Percentiles rank a stretch among this genome's conserved stretches.
Conservation (phyloP, 1,140 invertebrate species). For the Anoplophora glabripennis region DNA sequence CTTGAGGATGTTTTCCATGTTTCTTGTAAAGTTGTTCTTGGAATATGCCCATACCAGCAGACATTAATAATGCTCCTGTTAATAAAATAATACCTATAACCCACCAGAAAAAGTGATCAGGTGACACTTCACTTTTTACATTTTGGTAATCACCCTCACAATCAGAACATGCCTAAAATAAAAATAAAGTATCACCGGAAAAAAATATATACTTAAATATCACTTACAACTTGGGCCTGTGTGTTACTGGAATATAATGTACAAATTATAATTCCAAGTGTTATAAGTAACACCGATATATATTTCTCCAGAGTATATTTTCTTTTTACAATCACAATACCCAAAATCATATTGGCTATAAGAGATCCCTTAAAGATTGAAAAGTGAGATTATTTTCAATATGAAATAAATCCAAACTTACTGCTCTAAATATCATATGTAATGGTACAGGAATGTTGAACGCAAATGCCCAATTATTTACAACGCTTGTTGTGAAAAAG, state of each 20-base stretch:
- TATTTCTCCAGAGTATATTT: constrained; percentile 85
- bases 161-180: constrained; percentile 39
- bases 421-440: constrained; percentile 97
- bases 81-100: constrained; percentile 79
- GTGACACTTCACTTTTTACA: constrained; percentile 49
- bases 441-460: constrained; percentile 98
- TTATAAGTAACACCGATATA: constrained; percentile 89
- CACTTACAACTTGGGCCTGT: background rate
- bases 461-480: constrained; percentile 94
- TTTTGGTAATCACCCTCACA: constrained; percentile 48
- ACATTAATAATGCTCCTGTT: constrained; percentile 86
- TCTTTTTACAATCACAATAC: constrained; percentile 85
- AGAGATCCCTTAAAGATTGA: constrained; percentile 75
- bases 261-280: constrained; percentile 85
- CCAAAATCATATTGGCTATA: constrained; percentile 96
- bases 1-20: constrained; percentile 91
- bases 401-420: constrained; percentile 54
- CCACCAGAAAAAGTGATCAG: constrained; percentile 78
- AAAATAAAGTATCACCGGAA: background rate
- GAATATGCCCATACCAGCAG: constrained; percentile 94
- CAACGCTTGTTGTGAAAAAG: constrained; percentile 90
- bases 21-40: constrained; percentile 86
- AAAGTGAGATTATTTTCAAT: background rate
- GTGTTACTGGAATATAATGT: constrained; percentile 81
- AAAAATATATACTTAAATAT: background rate